A percentile compares a stretch with the other conserved stretches of the same genome.
Conservation (phyloP, 2,797 vertebrate genomes). For the Sarcophilus harrisii region DNA sequence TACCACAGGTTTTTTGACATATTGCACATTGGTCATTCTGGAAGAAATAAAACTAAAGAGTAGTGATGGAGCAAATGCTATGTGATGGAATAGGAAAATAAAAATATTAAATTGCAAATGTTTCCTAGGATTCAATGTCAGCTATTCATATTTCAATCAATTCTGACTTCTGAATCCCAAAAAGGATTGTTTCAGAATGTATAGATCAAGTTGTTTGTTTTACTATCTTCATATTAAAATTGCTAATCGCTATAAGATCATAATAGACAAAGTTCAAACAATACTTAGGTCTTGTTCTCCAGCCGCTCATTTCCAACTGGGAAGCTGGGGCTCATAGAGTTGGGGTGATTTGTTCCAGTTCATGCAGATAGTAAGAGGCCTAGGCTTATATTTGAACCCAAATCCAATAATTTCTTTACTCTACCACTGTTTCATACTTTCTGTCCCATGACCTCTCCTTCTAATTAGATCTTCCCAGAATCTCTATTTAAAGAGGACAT, state of each 20-base stretch:
- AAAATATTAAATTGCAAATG: neutral
- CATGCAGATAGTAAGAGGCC: neutral
- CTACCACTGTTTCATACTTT: neutral
- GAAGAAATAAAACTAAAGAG: neutral
- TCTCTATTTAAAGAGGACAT: neutral
- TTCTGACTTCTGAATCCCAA: neutral
- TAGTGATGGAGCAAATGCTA: neutral
- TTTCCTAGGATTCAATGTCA: neutral
- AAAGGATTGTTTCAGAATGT: neutral
- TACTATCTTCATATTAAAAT: neutral
- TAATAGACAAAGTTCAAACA: neutral
- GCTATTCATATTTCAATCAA: neutral
- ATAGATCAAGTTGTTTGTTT: neutral
- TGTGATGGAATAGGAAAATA: neutral
- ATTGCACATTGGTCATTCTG: neutral
- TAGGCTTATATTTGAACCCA: neutral
- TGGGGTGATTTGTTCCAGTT: neutral
- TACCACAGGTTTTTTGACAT: neutral
- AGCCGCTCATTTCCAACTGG: constrained; percentile 4
- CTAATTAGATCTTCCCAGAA: neutral
- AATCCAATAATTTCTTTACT: neutral
- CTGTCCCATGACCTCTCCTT: neutral
- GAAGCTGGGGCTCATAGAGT: neutral
- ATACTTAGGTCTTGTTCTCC: neutral
- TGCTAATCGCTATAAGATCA: neutral